Conservation (phyloP, 64 coral and sea anemone species). For the Montipora foliosa region DNA sequence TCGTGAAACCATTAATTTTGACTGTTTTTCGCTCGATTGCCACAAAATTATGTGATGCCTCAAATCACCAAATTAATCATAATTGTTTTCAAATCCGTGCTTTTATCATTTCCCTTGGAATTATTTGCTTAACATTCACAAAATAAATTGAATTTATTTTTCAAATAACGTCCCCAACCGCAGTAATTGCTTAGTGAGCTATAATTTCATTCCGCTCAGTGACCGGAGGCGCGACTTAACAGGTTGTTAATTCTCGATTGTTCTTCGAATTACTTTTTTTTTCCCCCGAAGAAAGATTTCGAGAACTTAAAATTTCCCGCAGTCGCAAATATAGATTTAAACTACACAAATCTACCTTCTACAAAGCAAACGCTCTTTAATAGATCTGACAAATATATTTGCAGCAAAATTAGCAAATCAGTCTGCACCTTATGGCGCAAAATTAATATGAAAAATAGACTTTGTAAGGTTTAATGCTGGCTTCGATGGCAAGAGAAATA, state of each 20-base stretch:
- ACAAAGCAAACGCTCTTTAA: slow-evolving; percentile 96
- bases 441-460: slow-evolving; percentile 49
- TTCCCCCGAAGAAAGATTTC: slow-evolving; percentile 36
- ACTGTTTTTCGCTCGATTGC: background rate
- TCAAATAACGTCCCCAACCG: slow-evolving; percentile 76
- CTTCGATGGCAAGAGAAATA: background rate
- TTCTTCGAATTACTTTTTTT: background rate
- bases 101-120: slow-evolving; percentile 50
- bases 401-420: slow-evolving; percentile 87
- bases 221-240: slow-evolving; percentile 37
- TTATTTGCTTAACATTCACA: slow-evolving; percentile 90
- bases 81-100: slow-evolving; percentile 52
- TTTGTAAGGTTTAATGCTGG: slow-evolving; percentile 13
- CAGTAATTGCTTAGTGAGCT: slow-evolving; percentile 59
- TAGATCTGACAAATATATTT: slow-evolving; percentile 88
- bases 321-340: slow-evolving; percentile 79
- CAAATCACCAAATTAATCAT: slow-evolving; percentile 53
- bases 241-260: background rate
- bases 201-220: slow-evolving; percentile 33
- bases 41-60: slow-evolving; percentile 11
- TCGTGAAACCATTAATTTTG: slow-evolving; percentile 66
- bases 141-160: slow-evolving; percentile 96
- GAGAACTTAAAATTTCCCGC: slow-evolving; percentile 22
- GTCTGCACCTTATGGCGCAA: slow-evolving; percentile 41
- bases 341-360: slow-evolving; percentile 73